phyloP scores from a whole-genome alignment of 2,113 vertebrate species.

The Noturus placidus region DNA sequence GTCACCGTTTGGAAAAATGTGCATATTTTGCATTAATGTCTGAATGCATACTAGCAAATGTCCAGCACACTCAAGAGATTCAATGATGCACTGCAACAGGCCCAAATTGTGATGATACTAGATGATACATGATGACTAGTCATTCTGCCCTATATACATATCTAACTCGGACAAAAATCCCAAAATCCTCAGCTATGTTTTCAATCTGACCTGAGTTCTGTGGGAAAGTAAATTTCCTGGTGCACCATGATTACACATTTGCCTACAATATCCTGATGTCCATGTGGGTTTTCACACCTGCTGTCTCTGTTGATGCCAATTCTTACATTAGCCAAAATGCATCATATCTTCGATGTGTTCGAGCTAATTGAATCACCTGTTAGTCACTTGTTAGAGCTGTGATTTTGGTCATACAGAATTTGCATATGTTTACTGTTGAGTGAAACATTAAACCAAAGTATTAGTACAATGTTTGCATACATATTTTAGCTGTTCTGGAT shows the following conservation, averaged over 20 bases:
- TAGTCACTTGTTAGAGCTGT: not conserved
- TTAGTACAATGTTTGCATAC: slow-evolving; percentile 37
- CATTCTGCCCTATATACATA: not conserved
- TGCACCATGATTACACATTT: not conserved
- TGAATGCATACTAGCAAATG: not conserved
- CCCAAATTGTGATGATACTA: not conserved
- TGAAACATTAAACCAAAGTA: slow-evolving; percentile 22
- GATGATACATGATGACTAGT: not conserved
- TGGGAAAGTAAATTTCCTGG: not conserved
- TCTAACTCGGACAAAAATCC: not conserved
- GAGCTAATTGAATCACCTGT: not conserved
- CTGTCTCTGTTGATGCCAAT: not conserved
- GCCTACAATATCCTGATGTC: not conserved
- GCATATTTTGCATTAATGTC: not conserved
- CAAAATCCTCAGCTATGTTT: not conserved
- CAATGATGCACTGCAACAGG: not conserved
- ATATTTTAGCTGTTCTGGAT: slow-evolving; percentile 10
- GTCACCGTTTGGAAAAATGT: not conserved
- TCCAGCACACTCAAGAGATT: not conserved
- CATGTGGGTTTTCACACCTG: not conserved
- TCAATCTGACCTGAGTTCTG: not conserved
- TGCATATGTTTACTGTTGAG: slow-evolving; percentile 36
- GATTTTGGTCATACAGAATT: slow-evolving; percentile 10
- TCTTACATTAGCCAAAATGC: not conserved
- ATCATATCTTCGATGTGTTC: not conserved